Conservation (phyloP, 2,888 invertebrate species). For the Philereme vetulata region DNA sequence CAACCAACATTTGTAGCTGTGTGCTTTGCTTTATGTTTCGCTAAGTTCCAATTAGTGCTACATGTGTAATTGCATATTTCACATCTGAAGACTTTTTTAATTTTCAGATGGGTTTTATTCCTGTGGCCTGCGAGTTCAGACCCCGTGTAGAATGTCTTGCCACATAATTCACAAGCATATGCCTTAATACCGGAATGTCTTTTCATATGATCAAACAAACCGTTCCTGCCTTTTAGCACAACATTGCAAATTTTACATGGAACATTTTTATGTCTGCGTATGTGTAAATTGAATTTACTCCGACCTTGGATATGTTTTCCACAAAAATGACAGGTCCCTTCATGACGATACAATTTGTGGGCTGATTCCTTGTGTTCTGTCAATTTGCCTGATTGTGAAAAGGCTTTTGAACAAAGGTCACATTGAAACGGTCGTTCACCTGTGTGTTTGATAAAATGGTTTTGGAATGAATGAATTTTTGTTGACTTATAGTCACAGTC, state of each 20-base stretch:
- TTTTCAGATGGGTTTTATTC: conserved; percentile 46
- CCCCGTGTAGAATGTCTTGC: conserved; percentile 57
- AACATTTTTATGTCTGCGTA: conserved; percentile 48
- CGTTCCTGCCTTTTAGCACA: conserved; percentile 45
- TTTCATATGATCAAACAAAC: conserved; percentile 53
- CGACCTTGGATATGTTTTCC: conserved; percentile 62
- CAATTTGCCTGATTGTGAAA: conserved; percentile 58
- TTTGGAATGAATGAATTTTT: conserved; percentile 55
- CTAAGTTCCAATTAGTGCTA: conserved; percentile 38
- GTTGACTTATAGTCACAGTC: conserved; percentile 56
- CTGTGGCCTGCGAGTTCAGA: conserved; percentile 64
- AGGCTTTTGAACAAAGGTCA: conserved; percentile 53
- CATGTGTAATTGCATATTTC: conserved; percentile 54
- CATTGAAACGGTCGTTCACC: conserved; percentile 61
- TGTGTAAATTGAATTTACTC: conserved; percentile 53
- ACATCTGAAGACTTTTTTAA: conserved; percentile 43
- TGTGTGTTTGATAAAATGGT: conserved; percentile 57
- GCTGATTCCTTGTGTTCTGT: conserved; percentile 55
- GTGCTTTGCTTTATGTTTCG: conserved; percentile 56
- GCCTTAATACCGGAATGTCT: conserved; percentile 60
- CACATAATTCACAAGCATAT: conserved; percentile 65
- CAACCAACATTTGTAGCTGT: conserved; percentile 56
- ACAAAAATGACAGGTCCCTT: conserved; percentile 63
- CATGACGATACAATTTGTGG: conserved; percentile 53
- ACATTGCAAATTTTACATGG: conserved; percentile 57